Conservation (phyloP, 2,797 vertebrate species). For the Poeciliopsis infans region DNA sequence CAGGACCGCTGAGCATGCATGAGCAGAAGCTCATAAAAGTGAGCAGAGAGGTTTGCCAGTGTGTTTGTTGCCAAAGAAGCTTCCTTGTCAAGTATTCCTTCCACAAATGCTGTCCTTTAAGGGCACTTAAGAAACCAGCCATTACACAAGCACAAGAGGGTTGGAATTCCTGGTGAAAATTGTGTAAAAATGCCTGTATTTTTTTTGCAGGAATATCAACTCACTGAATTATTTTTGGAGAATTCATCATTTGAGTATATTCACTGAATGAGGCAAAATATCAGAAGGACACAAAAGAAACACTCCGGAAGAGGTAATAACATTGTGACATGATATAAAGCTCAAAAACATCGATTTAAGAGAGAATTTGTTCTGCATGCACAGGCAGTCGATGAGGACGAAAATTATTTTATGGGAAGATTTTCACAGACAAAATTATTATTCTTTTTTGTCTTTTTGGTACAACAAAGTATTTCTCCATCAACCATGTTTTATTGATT, state of each 20-base stretch:
- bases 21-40: not conserved
- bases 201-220: not conserved
- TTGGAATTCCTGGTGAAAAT: not conserved
- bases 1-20: not conserved
- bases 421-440: too few species aligned
- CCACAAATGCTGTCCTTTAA: not conserved
- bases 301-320: too few species aligned
- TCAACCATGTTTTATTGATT: not conserved
- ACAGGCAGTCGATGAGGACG: not conserved
- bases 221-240: not conserved
- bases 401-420: too few species aligned
- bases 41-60: not conserved
- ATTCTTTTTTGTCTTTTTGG: too few species aligned
- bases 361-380: not conserved
- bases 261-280: not conserved
- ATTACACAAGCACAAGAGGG: not conserved
- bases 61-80: not conserved
- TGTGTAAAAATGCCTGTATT: not conserved
- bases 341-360: not conserved
- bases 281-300: too few species aligned
- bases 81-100: not conserved
- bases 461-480: too few species aligned
- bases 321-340: not conserved
- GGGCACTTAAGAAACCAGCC: not conserved
- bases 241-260: not conserved